Base-by-base conservation (phyloP, 2,888 invertebrate genomes). In the Desoria tigrina region DNA sequence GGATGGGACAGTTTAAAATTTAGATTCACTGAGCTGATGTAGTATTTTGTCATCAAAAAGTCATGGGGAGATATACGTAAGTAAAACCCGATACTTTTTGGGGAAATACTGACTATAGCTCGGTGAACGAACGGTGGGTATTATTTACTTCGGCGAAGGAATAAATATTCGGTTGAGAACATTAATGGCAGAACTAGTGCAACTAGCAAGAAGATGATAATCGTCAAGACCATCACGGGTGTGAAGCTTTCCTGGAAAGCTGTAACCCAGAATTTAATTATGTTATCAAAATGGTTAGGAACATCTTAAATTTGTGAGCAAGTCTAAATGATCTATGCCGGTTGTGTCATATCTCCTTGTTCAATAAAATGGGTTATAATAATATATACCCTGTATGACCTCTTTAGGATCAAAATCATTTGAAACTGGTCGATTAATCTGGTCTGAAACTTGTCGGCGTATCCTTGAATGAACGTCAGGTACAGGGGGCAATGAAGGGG, bases 201-300 rank as follows among this genome's bases (percentile, higher is more conserved):
- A 14, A 57, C 56, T 2, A 57, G 42, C 39, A 16, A 18, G 26
- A 57, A 57, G 18, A 42, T 57, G 2, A 57, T 32, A 4, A 42
- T 57, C 4, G 56, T 14, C 23, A 28, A 37, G 21, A 57, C 2
- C 37, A 57, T 39, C 23, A 42, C 11, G 2, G 39, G 56, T n/a
- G 9, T 18, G 21, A 42, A n/a, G 37, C 39, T 21, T 57, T 57
- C 56, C 2, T n/a, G 18, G 16, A 23, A 51, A 7, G 45, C 45
- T 45, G 45, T 45, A 6, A 45, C 16, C n/a, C 6, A 45, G n/a
- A 45, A 45, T n/a, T n/a, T n/a, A n/a, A n/a, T n/a, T n/a, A n/a
- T n/a, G n/a, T n/a, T n/a, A n/a, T n/a, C n/a, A n/a, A n/a, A n/a
- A n/a, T n/a, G n/a, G n/a, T n/a, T n/a, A n/a, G n/a, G n/a, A n/a